Base-by-base conservation (phyloP, 2,797 vertebrate species). In the Acanthurus lineatus region DNA sequence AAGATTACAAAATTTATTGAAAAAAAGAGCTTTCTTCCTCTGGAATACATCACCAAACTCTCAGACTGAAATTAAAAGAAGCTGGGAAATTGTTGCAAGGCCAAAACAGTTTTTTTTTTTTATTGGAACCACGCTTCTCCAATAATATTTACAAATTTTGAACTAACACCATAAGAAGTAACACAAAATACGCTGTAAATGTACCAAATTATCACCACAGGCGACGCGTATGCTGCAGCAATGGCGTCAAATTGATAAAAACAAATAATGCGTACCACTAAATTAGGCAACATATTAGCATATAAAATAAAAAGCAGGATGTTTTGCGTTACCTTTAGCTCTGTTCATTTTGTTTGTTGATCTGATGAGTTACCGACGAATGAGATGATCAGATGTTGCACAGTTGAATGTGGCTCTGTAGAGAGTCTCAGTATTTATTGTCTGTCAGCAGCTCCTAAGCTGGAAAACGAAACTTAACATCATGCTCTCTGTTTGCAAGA, bases 381-480 rank as follows among this genome's bases (percentile, higher is more conserved):
- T 0, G 25, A 3, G 9, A 2, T 9, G 44, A 44, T 11, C 12
- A 15, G 69, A 28, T 1, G 62, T 20, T 17, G 7, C 6, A 6
- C 1, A 16, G 42, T 17, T 47, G 40, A 45, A 6, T 32, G 61
- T 19, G 3, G 38, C 58, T 73, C 19, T 42, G 35, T 19, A 22
- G n/a, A 1, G 4, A 5, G 49, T 0, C 7, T 25, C 54, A 4
- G 4, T 74, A 25, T 75, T 75, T 87, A 74, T 73, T 0, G 0
- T 10, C 1, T 0, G 0, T 0, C 9, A 40, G 7, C 65, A 40
- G 56, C n/a, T 22, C 44, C 0, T 44, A 15, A 0, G 64, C n/a
- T 1, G 73, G 77, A 73, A 92, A 92, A 70, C 82, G 87, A 92
- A 92, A 92, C 86, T 73, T 86, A 84, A 52, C 32, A 10, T 42